Base-by-base conservation (phyloP, 2,113 vertebrate genomes). In the Spermophilus dauricus region DNA sequence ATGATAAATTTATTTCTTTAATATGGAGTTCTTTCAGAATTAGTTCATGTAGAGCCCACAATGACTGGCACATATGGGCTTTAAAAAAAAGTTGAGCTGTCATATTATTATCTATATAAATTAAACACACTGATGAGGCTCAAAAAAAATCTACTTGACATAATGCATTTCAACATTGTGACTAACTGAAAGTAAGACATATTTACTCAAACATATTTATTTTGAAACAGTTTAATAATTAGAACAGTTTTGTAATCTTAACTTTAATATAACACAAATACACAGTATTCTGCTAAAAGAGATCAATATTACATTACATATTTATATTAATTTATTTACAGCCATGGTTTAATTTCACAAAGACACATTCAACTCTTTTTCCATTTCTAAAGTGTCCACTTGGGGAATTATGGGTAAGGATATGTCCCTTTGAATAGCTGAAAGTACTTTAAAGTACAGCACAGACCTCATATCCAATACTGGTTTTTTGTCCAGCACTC, bases 401-500 rank as follows among this genome's bases (percentile, higher is more conserved):
- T 76, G 51, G 63, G 93, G 93, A 97, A 45, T 86, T 75, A 90
- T 58, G 37, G 97, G 90, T 6, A 51, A 76, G 37, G 73, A 42
- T 48, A 63, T 93, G 95, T 96, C 96, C 97, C 77, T 88, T 93
- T 92, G 92, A 97, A 98, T 97, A 97, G 65, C 51, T 75, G 65
- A 86, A 56, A n/a, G 81, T 97, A 70, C 94, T 98, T 95, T 98
- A 97, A 97, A 97, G 97, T 86, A 97, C 94, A 97, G 97, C 96
- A 96, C 34, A 91, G 95, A 95, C 91, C 97, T 98, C 94, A 96
- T 95, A 89, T 22, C 95, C 95, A 97, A 69, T 91, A 95, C 97
- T 94, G 53, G 63, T 98, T 98, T 98, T 98, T 98, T 98, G 98
- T 97, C 97, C 91, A 96, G 89, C 89, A 97, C 95, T 97, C 97